Percentiles rank a stretch among this genome's conserved stretches.
phyloP scores from a whole-genome alignment of 2,113 vertebrate species.

The Notarius lentiginosus region DNA sequence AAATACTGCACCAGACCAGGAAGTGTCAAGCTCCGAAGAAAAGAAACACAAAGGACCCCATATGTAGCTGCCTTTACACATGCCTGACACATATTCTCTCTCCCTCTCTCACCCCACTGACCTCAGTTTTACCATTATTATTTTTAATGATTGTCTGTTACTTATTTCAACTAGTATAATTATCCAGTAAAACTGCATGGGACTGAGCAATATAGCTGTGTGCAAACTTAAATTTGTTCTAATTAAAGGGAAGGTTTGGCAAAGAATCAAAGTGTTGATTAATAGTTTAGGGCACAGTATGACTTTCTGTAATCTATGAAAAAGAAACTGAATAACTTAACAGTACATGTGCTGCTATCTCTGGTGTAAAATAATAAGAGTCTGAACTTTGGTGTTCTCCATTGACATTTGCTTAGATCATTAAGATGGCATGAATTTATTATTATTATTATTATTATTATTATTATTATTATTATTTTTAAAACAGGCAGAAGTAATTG shows the following conservation, averaged over 20 bases:
- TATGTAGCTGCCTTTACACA: constrained; percentile 53
- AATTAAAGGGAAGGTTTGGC: not conserved
- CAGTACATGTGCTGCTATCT: not conserved
- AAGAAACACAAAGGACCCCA: constrained; percentile 57
- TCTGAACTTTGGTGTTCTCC: not conserved
- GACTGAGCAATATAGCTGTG: not conserved
- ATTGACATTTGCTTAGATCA: not conserved
- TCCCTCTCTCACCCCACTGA: not conserved
- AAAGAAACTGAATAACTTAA: not conserved
- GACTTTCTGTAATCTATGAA: not conserved
- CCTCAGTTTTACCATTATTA: not conserved
- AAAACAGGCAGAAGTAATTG: not conserved
- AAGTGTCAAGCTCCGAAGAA: constrained; percentile 59
- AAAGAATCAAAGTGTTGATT: not conserved
- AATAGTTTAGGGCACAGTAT: not conserved
- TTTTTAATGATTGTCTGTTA: not conserved
- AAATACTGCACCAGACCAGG: constrained; percentile 57
- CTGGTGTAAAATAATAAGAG: not conserved
- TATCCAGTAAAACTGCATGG: not conserved
- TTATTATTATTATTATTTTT: not conserved
- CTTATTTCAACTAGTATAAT: not conserved
- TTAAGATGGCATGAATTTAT: not conserved
- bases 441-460: not conserved
- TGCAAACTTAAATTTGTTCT: not conserved
- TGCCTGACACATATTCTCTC: constrained; percentile 52